These are phyloP conservation scores for Tipula vernalis DNA, from an alignment of 2,888 invertebrate species.

Conservation along the genomic window DNA sequence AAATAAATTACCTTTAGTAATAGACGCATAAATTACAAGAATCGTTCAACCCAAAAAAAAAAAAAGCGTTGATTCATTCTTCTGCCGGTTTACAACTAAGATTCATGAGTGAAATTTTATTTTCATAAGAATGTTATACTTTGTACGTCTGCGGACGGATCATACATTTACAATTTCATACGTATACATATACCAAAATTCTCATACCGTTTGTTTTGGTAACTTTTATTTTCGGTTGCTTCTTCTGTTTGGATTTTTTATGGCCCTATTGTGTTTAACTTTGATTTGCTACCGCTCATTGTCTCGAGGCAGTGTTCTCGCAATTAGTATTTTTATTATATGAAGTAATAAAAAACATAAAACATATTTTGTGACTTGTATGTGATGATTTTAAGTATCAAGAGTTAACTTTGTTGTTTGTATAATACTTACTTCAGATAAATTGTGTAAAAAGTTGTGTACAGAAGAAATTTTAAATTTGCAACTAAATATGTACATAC, in stretches of 20 bases:
- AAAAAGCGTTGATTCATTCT: neutral
- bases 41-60: neutral
- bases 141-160: neutral
- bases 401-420: neutral
- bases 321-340: neutral
- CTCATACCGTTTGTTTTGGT: neutral
- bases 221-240: neutral
- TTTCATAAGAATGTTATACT: neutral
- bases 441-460: neutral
- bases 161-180: neutral
- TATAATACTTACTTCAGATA: neutral
- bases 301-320: neutral
- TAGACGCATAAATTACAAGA: neutral
- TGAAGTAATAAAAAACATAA: neutral
- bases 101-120: neutral
- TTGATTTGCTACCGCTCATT: neutral
- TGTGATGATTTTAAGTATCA: neutral
- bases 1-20: neutral
- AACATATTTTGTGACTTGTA: neutral
- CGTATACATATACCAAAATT: neutral
- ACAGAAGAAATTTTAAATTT: no score
- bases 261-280: neutral
- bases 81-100: neutral
- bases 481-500: no score
- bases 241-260: neutral